Evolutionary conservation across 1,140 invertebrate genomes (phyloP).

Genomic region (Bombus picipes): DNA sequence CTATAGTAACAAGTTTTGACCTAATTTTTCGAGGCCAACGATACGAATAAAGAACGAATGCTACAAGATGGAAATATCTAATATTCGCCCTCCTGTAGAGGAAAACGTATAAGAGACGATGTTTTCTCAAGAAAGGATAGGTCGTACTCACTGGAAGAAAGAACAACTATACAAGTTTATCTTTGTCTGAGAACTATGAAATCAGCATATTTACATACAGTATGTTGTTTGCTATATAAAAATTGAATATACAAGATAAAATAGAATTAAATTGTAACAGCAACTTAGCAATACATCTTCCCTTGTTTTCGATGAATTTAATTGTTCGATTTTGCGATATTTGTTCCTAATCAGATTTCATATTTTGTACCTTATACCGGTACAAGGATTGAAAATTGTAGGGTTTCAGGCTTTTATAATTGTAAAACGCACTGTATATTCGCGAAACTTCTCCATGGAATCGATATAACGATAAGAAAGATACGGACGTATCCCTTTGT

Average conservation of each 20-base stretch:
- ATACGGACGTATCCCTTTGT: slow-evolving; percentile 7
- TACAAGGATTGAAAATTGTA: neutral
- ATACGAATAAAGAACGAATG: neutral
- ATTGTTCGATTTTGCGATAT: too few species aligned
- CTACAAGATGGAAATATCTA: neutral
- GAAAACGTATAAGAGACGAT: neutral
- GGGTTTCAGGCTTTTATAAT: neutral
- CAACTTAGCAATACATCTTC: too few species aligned
- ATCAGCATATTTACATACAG: too few species aligned
- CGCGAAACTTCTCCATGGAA: neutral
- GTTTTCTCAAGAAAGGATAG: neutral
- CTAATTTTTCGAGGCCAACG: slow-evolving; percentile 30
- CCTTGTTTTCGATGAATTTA: too few species aligned
- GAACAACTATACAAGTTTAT: neutral
- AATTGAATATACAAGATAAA: too few species aligned
- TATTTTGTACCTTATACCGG: too few species aligned
- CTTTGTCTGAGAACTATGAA: too few species aligned
- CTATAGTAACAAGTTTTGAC: slow-evolving; percentile 25
- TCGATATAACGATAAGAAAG: neutral
- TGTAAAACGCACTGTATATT: neutral
- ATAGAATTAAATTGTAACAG: too few species aligned
- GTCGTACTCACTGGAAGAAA: neutral
- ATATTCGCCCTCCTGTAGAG: neutral
- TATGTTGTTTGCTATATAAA: too few species aligned
- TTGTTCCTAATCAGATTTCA: too few species aligned